Base-by-base conservation (phyloP, 2,888 invertebrate genomes). In the Galerucella nymphaeae region DNA sequence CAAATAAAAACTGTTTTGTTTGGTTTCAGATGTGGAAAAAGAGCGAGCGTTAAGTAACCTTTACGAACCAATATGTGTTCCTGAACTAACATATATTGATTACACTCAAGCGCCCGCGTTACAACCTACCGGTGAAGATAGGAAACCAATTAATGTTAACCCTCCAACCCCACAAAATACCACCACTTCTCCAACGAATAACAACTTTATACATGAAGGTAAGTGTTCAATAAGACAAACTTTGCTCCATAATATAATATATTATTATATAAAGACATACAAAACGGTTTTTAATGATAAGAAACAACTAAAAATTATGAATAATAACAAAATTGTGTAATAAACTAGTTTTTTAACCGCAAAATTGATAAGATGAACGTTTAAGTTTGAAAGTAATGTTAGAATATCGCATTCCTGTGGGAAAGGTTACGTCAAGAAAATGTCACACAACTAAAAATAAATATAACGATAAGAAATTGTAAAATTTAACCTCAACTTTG, bases 41-140 rank as follows among this genome's bases (percentile, higher is more conserved):
- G 94, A 94, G 85, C 90, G 93, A 67, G 91, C 92, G 9, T 88
- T 93, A 78, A 88, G 93, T 81, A 93, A 92, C 83, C 90, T 94
- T 88, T 95, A 94, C 90, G 95, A 95, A 86, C 77, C 75, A 45
- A 94, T 93, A 81, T 94, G 93, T 88, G 91, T 94, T 78, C 93
- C 94, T 78, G 94, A 94, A 85, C 86, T 92, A 79, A 90, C 93
- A 73, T 93, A 93, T 86, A 90, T 94, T 86, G 89, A 88, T 80
- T 88, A 89, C 84, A 82, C 84, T 76, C 86, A 84, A 80, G 85
- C 83, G 75, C 85, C 79, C 80, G 71, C 73, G 18, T 79, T 86
- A 80, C 78, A 86, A 76, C 79, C 85, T 84, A 78, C 86, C 75
- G 85, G 84, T 75, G 84, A 88, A 79, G 85, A 86, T 80, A 80